Evolutionary conservation across 2,888 invertebrate species (phyloP), one percentile per base, ranked within the genome.

Genomic region (Sphinx pinastri): DNA sequence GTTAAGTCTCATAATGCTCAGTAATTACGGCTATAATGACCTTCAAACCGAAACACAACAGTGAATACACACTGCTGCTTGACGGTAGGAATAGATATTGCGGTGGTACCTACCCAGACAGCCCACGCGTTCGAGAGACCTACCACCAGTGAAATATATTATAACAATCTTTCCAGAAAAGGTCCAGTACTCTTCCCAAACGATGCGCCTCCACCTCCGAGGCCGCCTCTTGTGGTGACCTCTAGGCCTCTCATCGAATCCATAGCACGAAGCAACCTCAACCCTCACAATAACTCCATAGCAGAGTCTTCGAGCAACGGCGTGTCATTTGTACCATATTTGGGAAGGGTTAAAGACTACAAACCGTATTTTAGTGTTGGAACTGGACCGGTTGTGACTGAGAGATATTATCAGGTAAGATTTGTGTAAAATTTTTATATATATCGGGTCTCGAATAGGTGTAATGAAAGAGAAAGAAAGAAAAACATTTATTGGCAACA

Each of bases 181-280:
- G 94, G 94, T 0, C 94, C 94, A 69, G 91, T 94, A 0, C 76
- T 93, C 0, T 94, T 94, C 75, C 94, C 94, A 0, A 93, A 89
- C 75, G 88, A 90, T 70, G 86, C 80, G 0, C 88, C 90, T 0
- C 90, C 91, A 0, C 85, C 93, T 0, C 90, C 93, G 0, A 83
- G 87, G 0, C 84, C 86, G 0, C 94, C 94, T 0, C 83, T 94
- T 3, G 84, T 94, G 13, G 94, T 94, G 1, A 94, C 94, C 0
- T 86, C 94, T 0, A 76, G 93, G 4, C 94, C 94, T 0, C 84
- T 94, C 7, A 66, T 81, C 12, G 93, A 94, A 71, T 89, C 90
- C 59, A 89, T 94, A 38, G 87, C 89, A 4, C 83, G 88, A 55
- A 92, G 91, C 49, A 91, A 93, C 7, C 81, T 90, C 45, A 89